Evolutionary conservation across 2,888 invertebrate species (phyloP).

Genomic region (Chrysomela aeneicollis): DNA sequence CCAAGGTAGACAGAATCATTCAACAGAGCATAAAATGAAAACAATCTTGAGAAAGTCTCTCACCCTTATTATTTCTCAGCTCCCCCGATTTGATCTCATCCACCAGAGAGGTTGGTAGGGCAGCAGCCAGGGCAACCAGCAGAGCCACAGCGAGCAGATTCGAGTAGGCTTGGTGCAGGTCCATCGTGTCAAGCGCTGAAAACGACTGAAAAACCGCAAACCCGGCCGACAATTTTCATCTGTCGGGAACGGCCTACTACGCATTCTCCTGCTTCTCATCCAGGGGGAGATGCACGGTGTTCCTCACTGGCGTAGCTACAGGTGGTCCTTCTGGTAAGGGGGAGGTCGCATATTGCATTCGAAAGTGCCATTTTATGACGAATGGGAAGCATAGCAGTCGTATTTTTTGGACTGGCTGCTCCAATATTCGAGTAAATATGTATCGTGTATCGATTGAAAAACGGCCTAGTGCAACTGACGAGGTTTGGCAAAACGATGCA

Average conservation of each 20-base stretch:
- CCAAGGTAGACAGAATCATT: no score
- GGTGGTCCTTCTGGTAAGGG: constrained; percentile 12
- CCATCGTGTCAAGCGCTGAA: constrained; percentile 49
- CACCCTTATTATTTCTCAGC: constrained; percentile 57
- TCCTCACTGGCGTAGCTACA: constrained; percentile 4
- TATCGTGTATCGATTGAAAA: no score
- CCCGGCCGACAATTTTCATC: constrained; percentile 46
- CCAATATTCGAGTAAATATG: no score
- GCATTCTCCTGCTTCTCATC: constrained; percentile 37
- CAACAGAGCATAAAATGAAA: no score
- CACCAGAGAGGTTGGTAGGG: constrained; percentile 58
- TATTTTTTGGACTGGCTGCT: no score
- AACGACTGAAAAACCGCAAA: constrained; percentile 50
- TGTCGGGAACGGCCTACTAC: constrained; percentile 46
- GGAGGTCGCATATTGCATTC: no score
- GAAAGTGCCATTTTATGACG: no score
- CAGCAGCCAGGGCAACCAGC: constrained; percentile 43
- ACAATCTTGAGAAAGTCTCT: constrained; percentile 25
- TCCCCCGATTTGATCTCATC: constrained; percentile 58
- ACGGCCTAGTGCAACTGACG: no score
- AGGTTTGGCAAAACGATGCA: no score
- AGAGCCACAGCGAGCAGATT: constrained; percentile 39
- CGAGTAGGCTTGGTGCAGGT: constrained; percentile 40
- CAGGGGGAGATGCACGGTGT: constrained; percentile 8
- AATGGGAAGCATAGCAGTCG: no score